Evolutionary conservation across 2,113 vertebrate genomes (phyloP).

Genomic region (Sylvilagus bachmani): DNA sequence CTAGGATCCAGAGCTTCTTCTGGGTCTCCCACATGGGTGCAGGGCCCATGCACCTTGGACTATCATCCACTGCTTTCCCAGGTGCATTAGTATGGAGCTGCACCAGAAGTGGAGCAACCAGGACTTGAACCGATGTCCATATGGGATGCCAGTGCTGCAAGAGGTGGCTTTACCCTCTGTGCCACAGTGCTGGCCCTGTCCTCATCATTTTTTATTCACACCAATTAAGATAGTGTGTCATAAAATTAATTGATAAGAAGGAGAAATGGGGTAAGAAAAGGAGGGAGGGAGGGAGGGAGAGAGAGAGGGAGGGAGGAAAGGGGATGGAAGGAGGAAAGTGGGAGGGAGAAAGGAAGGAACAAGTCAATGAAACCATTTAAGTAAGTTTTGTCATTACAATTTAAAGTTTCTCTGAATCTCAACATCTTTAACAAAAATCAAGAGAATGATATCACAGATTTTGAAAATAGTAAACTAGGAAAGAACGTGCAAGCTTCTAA

Average conservation of each 20-base stretch:
- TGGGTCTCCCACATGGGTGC: too few relatives aligned
- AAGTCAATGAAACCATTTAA: not conserved
- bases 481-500: not conserved
- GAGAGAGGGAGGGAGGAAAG: not conserved
- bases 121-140: too few relatives aligned
- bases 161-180: too few relatives aligned
- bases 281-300: not conserved
- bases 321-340: too few relatives aligned
- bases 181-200: not conserved
- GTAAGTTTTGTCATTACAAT: not conserved
- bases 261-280: too few relatives aligned
- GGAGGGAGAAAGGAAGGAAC: not conserved
- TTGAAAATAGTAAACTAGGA: not conserved
- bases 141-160: too few relatives aligned
- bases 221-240: not conserved
- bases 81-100: too few relatives aligned
- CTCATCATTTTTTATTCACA: slow-evolving; percentile 8
- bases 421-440: not conserved
- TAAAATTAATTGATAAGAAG: not conserved
- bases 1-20: too few relatives aligned
- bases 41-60: too few relatives aligned
- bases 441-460: not conserved
- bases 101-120: too few relatives aligned
- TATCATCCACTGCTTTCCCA: too few relatives aligned
- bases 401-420: not conserved